A percentile compares a stretch with the other conserved stretches of the same genome.
phyloP scores from a whole-genome alignment of 2,888 invertebrate species.

The Theretra japonica region DNA sequence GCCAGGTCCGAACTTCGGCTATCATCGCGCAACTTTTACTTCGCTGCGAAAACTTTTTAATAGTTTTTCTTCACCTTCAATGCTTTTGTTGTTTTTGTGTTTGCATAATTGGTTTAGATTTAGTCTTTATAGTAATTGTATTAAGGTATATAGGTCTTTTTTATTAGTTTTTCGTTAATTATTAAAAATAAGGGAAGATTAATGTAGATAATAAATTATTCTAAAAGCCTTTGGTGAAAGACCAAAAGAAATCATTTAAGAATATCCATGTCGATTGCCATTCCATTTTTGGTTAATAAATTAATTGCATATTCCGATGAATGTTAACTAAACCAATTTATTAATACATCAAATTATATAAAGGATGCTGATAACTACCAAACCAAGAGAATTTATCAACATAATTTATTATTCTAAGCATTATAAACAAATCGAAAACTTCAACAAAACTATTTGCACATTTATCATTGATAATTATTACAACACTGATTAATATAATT shows the following conservation, averaged over 20 bases:
- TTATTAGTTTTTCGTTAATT: no score
- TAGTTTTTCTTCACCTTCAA: constrained; percentile 28
- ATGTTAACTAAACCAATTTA: background rate
- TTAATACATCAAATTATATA: background rate
- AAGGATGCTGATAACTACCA: background rate
- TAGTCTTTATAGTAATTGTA: background rate
- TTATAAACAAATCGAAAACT: background rate
- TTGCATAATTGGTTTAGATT: constrained; percentile 9
- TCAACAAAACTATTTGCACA: background rate
- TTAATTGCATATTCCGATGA: background rate
- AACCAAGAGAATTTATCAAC: background rate
- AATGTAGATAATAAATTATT: no score
- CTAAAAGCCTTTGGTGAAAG: background rate
- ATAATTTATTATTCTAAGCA: background rate
- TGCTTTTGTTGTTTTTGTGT: constrained; percentile 18
- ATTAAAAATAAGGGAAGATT: background rate
- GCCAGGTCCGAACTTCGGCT: constrained; percentile 23
- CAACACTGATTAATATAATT: background rate
- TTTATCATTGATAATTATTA: background rate
- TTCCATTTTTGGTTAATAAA: background rate
- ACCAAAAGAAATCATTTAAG: no score
- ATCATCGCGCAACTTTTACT: constrained; percentile 29
- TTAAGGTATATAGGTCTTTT: no score
- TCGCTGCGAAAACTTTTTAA: constrained; percentile 30
- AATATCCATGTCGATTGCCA: no score